phyloP scores from a whole-genome alignment of 2,888 invertebrate genomes.

The Corbicula japonica region DNA sequence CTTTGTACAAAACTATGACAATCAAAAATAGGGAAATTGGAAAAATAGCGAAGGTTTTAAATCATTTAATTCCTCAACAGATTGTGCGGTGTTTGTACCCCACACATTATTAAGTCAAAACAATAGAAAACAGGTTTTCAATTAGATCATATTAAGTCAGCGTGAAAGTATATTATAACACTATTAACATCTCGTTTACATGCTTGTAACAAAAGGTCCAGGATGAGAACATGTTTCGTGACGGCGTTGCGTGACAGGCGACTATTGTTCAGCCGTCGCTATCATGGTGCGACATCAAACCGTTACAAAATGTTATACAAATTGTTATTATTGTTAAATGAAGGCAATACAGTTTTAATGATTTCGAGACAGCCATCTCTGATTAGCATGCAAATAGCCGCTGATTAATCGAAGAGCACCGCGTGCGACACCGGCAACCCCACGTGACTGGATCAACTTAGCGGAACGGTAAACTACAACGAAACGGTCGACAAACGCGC shows the following conservation, averaged over 20 bases:
- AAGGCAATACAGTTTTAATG: constrained; percentile 67
- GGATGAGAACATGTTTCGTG: constrained; percentile 61
- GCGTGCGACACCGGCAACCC: constrained; percentile 39
- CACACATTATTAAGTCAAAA: constrained; percentile 40
- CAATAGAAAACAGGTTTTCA: constrained; percentile 64
- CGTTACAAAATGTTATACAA: constrained; percentile 66
- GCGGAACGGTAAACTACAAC: constrained; percentile 36
- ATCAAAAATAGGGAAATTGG: too few relatives aligned
- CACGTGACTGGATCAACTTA: constrained; percentile 54
- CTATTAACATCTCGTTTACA: constrained; percentile 67
- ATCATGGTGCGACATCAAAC: constrained; percentile 62
- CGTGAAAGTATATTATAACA: constrained; percentile 68
- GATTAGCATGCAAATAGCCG: constrained; percentile 66
- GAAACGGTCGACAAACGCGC: constrained; percentile 10
- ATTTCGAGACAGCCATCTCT: constrained; percentile 51
- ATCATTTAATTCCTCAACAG: constrained; percentile 48
- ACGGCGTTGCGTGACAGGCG: constrained; percentile 56
- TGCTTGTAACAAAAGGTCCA: constrained; percentile 49
- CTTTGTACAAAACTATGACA: too few relatives aligned
- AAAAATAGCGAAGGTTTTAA: background rate
- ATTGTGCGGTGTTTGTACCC: constrained; percentile 44
- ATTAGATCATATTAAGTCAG: constrained; percentile 59
- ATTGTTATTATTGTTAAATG: constrained; percentile 68
- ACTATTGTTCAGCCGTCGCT: constrained; percentile 56
- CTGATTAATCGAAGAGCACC: constrained; percentile 53